Evolutionary conservation across 2,113 vertebrate genomes (phyloP), one percentile per base, ranked within the genome.

Genomic region (Rhinogobius similis): DNA sequence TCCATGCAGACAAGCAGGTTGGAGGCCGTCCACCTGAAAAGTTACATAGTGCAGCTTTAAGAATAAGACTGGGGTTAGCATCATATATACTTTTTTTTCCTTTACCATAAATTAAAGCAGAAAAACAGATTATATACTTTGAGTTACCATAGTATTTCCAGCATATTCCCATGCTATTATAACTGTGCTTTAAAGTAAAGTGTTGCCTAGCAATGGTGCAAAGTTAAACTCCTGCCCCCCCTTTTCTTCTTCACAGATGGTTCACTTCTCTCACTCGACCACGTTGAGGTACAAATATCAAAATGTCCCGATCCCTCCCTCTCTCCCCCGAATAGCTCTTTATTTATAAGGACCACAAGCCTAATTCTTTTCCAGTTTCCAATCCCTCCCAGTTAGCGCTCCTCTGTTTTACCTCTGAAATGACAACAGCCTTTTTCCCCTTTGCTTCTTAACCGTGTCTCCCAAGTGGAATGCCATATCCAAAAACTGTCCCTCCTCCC

Each of bases 221-320:
- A 82, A 68, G 44, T 76, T 76, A 62, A 72, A 65, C 70, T 91
- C 79, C 89, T 88, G 82, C 89, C 86, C 88, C 39, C 89, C 89
- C 90, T 93, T 93, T 90, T 93, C 86, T 93, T 92, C 84, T 86
- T 88, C 90, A 89, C 93, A 94, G 93, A 94, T 94, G 93, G 91
- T 91, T 92, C 88, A 85, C 89, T 87, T 78, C 89, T 81, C 90
- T 88, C 88, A 91, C 86, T 87, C 88, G 73, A 85, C 88, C 68
- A 89, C 78, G 75, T 91, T 89, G 93, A 94, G 93, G 93, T 94
- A 94, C 92, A 92, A 89, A 87, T 87, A 89, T 88, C 86, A 92
- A 91, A 58, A 89, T 89, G 82, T 89, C 86, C 86, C 82, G 46
- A 83, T 75, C 78, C 77, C 80, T 86, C 71, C 85, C 79, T 79